Percentiles rank a stretch among this genome's conserved stretches.
Conservation (phyloP, 2,888 invertebrate species). For the Heliconius ismenius region DNA sequence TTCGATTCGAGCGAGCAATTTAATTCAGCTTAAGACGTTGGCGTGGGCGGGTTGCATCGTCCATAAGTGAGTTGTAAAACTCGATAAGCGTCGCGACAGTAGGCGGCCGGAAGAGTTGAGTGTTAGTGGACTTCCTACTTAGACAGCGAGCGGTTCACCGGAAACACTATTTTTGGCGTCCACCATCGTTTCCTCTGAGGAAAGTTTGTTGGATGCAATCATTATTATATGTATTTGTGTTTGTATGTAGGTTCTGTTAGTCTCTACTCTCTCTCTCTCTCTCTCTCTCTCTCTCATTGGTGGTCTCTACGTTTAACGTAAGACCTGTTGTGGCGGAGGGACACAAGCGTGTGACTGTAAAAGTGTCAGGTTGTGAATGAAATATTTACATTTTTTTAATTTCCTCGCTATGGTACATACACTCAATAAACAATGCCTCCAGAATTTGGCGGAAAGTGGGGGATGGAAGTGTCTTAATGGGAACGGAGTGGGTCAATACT, state of each 20-base stretch:
- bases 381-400: no score
- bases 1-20: slow-evolving; percentile 70
- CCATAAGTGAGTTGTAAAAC: slow-evolving; percentile 77
- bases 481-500: no score
- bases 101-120: slow-evolving; percentile 78
- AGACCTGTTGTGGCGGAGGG: no score
- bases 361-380: no score
- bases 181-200: slow-evolving; percentile 76
- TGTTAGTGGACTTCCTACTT: slow-evolving; percentile 79
- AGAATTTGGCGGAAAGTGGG: no score
- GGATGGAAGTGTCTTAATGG: no score
- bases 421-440: no score
- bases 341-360: no score
- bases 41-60: slow-evolving; percentile 71
- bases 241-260: neutral
- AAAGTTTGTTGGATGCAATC: slow-evolving; percentile 63
- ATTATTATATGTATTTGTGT: slow-evolving; percentile 22
- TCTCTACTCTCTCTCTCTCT: no score
- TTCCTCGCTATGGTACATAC: no score
- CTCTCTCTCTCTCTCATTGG: no score
- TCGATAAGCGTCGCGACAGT: slow-evolving; percentile 78
- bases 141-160: slow-evolving; percentile 69
- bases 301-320: no score
- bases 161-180: slow-evolving; percentile 81
- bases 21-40: slow-evolving; percentile 73